Evolutionary conservation across 53 echinoderm and acorn worm genomes (phyloP).

Genomic region (Antedon mediterranea): DNA sequence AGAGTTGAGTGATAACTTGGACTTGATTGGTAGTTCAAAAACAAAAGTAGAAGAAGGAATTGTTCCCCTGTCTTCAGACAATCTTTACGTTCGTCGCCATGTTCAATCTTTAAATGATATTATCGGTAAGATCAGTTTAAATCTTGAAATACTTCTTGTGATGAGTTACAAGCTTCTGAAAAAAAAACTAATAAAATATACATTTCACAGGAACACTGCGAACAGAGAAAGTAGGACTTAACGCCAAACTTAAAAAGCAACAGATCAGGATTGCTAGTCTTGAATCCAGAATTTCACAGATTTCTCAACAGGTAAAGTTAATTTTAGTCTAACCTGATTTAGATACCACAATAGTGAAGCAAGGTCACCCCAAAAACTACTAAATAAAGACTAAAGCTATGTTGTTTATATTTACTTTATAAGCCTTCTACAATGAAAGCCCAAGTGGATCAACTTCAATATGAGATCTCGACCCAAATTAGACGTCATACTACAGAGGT

Average conservation of each 20-base stretch:
- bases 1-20: constrained; percentile 32
- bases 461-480: constrained; percentile 44
- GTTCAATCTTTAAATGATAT: constrained; percentile 57
- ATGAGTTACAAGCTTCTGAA: background rate
- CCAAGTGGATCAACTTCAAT: constrained; percentile 50
- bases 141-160: no score
- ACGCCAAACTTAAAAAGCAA: constrained; percentile 47
- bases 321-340: no score
- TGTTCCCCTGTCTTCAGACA: constrained; percentile 4
- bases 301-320: constrained; percentile 36
- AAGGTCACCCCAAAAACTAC: no score
- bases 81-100: constrained; percentile 42
- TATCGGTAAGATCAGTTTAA: constrained; percentile 31
- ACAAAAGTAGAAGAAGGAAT: constrained; percentile 1
- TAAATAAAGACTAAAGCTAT: no score
- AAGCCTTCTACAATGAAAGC: constrained; percentile 34
- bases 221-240: constrained; percentile 40
- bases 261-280: constrained; percentile 39
- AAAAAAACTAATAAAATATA: no score
- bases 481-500: constrained; percentile 42
- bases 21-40: background rate
- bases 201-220: constrained; percentile 27
- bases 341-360: no score
- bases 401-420: background rate
- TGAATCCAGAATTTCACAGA: constrained; percentile 24